phyloP scores from a whole-genome alignment of 2,888 invertebrate genomes.

The Ormyrus nitidulus region DNA sequence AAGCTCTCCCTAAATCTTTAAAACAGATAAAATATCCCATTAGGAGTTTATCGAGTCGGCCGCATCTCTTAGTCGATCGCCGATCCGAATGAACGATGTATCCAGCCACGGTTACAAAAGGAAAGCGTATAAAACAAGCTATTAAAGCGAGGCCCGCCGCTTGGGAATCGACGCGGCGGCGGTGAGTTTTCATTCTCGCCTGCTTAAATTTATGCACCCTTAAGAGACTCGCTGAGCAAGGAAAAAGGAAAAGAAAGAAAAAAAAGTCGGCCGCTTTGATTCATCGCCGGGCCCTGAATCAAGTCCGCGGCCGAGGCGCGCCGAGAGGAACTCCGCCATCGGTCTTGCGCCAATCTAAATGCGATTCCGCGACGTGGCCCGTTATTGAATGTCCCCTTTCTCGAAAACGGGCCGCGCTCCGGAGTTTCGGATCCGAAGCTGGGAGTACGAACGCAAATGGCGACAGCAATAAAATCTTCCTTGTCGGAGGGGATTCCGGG shows the following conservation, averaged over 20 bases:
- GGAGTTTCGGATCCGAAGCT: background rate
- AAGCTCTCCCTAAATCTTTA: conserved; percentile 10
- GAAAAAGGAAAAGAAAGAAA: background rate
- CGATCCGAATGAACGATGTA: no score
- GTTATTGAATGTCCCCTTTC: conserved; percentile 29
- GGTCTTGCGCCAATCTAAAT: conserved; percentile 24
- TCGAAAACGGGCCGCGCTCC: background rate
- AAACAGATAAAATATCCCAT: background rate
- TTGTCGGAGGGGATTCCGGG: conserved; percentile 6
- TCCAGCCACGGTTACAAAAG: background rate
- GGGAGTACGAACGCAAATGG: background rate
- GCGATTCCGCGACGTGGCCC: conserved; percentile 8
- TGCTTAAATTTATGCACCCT: conserved; percentile 26
- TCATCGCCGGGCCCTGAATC: conserved; percentile 35
- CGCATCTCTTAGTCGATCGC: no score
- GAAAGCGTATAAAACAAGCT: background rate
- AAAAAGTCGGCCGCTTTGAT: background rate
- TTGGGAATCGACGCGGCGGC: background rate
- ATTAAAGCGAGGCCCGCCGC: background rate
- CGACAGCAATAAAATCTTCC: conserved; percentile 21
- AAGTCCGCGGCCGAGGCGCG: background rate
- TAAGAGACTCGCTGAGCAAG: conserved; percentile 4
- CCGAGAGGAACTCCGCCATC: background rate
- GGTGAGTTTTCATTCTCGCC: background rate
- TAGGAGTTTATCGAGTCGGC: background rate